phyloP scores from a whole-genome alignment of 2,888 invertebrate species.

The Galeopsomyia nigrocyanea region DNA sequence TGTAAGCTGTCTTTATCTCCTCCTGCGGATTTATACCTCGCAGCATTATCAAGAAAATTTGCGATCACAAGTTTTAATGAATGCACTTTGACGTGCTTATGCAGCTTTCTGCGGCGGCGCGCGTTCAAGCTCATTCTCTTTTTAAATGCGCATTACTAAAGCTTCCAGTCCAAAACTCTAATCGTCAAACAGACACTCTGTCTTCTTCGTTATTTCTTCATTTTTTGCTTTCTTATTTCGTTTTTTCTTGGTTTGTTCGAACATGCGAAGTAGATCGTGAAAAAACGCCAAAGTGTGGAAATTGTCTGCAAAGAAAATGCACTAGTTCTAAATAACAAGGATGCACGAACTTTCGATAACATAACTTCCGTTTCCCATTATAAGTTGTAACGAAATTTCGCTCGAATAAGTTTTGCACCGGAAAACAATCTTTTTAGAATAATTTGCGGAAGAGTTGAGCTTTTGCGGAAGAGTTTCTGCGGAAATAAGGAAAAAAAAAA shows the following conservation, averaged over 20 bases:
- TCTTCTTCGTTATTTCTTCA: too few species aligned
- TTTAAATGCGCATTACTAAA: too few species aligned
- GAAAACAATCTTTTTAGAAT: constrained; percentile 11
- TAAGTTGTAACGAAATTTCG: too few species aligned
- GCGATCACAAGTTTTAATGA: constrained; percentile 35
- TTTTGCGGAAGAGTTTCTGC: too few species aligned
- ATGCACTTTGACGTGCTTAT: constrained; percentile 15
- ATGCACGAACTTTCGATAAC: background rate
- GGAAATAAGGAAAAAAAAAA: too few species aligned
- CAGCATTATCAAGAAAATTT: constrained; percentile 34
- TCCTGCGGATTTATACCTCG: constrained; percentile 24
- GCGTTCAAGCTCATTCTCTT: too few species aligned
- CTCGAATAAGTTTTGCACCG: background rate
- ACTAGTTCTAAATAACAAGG: constrained; percentile 1
- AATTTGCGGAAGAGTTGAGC: background rate
- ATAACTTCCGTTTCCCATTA: background rate
- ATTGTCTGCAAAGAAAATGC: background rate
- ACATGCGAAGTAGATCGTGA: background rate
- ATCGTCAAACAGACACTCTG: too few species aligned
- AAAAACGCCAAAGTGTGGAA: background rate
- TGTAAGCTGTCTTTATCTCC: constrained; percentile 34
- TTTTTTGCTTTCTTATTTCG: too few species aligned
- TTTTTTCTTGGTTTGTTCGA: too few species aligned
- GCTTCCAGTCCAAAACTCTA: too few species aligned
- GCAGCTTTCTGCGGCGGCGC: background rate